Evolutionary conservation across 2,113 vertebrate species (phyloP).

Genomic region (Prunella himalayana): DNA sequence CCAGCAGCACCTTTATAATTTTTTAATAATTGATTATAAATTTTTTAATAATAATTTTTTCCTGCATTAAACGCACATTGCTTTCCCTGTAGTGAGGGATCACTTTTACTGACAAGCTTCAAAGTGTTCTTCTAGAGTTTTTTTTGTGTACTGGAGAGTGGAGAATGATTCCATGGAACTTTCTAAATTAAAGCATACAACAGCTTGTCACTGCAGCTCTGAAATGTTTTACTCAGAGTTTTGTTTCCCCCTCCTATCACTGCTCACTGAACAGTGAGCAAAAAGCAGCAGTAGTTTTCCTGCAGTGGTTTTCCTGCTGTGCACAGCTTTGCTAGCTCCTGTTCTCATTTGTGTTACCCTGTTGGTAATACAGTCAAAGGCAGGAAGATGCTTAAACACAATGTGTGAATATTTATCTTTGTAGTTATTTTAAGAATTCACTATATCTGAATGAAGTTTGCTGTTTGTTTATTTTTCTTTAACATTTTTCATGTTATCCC

Average conservation of each 20-base stretch:
- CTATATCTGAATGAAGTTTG: not conserved
- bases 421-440: not conserved
- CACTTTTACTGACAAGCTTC: not conserved
- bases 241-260: not conserved
- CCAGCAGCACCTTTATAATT: not conserved
- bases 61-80: not conserved
- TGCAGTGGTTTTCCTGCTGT: not conserved
- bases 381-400: not conserved
- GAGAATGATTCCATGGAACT: not conserved
- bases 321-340: not conserved
- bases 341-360: not conserved
- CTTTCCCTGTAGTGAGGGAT: not conserved
- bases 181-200: not conserved
- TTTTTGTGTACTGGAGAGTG: not conserved
- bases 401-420: not conserved
- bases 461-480: not conserved
- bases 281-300: not conserved
- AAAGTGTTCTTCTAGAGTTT: not conserved
- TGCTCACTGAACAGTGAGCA: not conserved
- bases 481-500: not conserved
- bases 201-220: not conserved
- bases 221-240: not conserved
- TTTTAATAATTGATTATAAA: not conserved
- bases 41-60: not conserved
- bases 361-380: not conserved